Conservation (phyloP, 2,888 invertebrate genomes). For the Ornithoptera priamus region DNA sequence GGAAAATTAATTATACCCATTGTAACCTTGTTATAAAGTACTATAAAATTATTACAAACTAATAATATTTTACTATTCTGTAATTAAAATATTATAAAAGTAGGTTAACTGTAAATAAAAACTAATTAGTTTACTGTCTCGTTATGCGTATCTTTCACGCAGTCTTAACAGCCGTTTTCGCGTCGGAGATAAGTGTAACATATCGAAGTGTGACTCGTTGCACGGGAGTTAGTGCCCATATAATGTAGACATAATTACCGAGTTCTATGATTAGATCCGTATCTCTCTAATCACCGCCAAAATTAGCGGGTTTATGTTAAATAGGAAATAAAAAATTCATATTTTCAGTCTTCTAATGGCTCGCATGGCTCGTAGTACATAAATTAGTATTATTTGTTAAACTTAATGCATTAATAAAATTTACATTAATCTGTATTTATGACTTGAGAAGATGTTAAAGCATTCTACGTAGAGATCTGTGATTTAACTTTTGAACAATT, state of each 20-base stretch:
- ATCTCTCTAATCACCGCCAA: slow-evolving; percentile 42
- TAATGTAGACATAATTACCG: slow-evolving; percentile 32
- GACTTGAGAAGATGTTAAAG: neutral
- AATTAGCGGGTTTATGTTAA: slow-evolving; percentile 32
- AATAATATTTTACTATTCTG: slow-evolving; percentile 28
- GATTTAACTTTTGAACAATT: neutral
- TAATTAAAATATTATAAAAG: slow-evolving; percentile 40
- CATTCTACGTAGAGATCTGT: neutral
- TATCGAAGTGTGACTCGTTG: slow-evolving; percentile 20
- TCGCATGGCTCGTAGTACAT: neutral
- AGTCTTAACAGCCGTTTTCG: slow-evolving; percentile 39
- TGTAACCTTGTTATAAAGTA: no score
- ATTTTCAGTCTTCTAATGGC: neutral
- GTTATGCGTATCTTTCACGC: slow-evolving; percentile 47
- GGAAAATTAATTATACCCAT: no score
- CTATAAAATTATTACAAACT: no score
- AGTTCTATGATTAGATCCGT: slow-evolving; percentile 40
- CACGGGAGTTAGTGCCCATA: slow-evolving; percentile 33
- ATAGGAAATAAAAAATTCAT: slow-evolving; percentile 14
- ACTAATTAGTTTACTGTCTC: slow-evolving; percentile 49
- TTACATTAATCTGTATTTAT: neutral
- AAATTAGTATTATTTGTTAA: neutral
- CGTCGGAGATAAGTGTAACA: slow-evolving; percentile 32
- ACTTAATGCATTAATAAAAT: neutral
- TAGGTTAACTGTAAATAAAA: slow-evolving; percentile 52